Evolutionary conservation across 2,888 invertebrate species (phyloP).

Genomic region (Stenotaenia linearis): DNA sequence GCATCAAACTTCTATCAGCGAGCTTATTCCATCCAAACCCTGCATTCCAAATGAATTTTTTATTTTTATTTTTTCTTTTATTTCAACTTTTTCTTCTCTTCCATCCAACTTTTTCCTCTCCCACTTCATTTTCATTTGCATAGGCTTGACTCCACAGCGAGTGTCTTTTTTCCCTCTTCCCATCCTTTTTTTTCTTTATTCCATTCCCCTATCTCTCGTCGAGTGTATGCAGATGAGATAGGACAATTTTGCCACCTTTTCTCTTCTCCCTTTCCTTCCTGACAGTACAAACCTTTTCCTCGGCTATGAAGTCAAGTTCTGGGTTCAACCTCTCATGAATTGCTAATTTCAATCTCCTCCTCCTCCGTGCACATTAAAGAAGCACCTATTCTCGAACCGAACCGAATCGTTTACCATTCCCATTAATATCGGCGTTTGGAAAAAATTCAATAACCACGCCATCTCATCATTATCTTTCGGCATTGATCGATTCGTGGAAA

Average conservation of each 20-base stretch:
- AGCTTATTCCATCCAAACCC: too few species aligned
- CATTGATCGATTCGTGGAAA: background rate
- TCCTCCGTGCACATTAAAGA: constrained; percentile 6
- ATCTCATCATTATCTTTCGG: background rate
- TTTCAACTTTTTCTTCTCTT: background rate
- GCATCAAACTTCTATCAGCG: too few species aligned
- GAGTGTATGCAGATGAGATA: constrained; percentile 26
- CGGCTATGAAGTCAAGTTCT: background rate
- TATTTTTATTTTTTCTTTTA: background rate
- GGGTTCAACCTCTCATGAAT: constrained; percentile 26
- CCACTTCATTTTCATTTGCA: constrained; percentile 13
- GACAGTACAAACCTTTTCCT: constrained; percentile 17
- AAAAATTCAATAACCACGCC: background rate
- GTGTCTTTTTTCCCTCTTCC: background rate
- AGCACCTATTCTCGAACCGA: background rate
- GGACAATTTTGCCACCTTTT: constrained; percentile 17
- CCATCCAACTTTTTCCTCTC: background rate
- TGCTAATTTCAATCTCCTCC: constrained; percentile 24
- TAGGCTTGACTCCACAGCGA: background rate
- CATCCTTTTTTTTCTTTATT: background rate
- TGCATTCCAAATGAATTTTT: too few species aligned
- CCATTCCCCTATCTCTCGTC: constrained; percentile 7
- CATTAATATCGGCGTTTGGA: background rate
- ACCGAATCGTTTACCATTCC: background rate
- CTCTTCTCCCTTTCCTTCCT: background rate